phyloP scores from a whole-genome alignment of 1,140 invertebrate genomes.

The Neomicropteryx cornuta region DNA sequence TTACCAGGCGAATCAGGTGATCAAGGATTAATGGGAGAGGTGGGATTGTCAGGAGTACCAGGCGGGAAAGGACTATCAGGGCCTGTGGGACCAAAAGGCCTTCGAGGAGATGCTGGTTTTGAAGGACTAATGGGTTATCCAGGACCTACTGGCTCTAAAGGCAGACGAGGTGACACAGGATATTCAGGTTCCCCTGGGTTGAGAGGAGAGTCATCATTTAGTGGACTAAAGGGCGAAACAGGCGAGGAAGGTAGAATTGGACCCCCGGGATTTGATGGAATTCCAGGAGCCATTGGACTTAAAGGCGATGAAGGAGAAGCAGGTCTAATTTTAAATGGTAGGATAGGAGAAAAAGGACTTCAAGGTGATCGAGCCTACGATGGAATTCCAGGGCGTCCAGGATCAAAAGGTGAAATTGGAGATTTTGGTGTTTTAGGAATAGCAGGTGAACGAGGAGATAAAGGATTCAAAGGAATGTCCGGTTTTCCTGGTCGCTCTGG shows the following conservation, averaged over 20 bases:
- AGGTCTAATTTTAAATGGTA: constrained; percentile 23
- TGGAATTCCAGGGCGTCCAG: constrained; percentile 15
- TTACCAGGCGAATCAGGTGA: constrained; percentile 36
- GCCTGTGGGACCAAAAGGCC: constrained; percentile 16
- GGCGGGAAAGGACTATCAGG: constrained; percentile 23
- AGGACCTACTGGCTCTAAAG: constrained; percentile 36
- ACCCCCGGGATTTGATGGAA: constrained; percentile 32
- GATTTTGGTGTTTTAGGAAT: constrained; percentile 26
- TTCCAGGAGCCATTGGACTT: constrained; percentile 16
- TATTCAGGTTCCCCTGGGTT: constrained; percentile 32
- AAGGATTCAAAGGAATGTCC: constrained; percentile 22
- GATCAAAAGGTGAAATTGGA: constrained; percentile 33
- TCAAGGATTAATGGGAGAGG: constrained; percentile 40
- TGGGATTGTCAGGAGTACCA: constrained; percentile 36
- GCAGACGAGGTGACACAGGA: constrained; percentile 40
- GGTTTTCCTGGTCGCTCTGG: constrained; percentile 28
- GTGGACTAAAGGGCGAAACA: constrained; percentile 52
- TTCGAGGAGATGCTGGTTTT: constrained; percentile 23
- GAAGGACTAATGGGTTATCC: constrained; percentile 36
- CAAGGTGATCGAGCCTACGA: constrained; percentile 24
- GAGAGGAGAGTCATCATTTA: constrained; percentile 41
- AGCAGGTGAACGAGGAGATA: constrained; percentile 17
- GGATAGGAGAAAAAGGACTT: constrained; percentile 25
- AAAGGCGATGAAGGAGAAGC: constrained; percentile 17
- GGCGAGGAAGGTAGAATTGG: constrained; percentile 46